These are phyloP conservation scores for Caenorhabditis zanzibari DNA, from an alignment of 2,888 invertebrate genomes.

Conservation along the genomic window DNA sequence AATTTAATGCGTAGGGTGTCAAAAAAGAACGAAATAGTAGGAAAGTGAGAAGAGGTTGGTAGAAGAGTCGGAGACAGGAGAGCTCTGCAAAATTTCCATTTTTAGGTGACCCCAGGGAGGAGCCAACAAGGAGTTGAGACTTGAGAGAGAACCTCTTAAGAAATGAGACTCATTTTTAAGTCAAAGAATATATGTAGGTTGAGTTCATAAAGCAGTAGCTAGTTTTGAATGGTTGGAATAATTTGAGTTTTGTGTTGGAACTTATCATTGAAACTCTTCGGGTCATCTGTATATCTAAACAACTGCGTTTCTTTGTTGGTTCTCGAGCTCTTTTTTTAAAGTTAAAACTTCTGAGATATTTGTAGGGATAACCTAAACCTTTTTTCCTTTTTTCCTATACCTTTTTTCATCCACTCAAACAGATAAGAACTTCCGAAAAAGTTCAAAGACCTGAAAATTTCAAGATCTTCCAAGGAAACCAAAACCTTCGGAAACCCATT, in stretches of 20 bases:
- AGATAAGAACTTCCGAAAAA: too few species aligned
- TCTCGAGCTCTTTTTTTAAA: too few species aligned
- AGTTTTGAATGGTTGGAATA: not conserved
- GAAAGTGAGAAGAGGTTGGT: not conserved
- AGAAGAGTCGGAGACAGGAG: not conserved
- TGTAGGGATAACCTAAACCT: too few species aligned
- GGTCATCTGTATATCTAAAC: too few species aligned
- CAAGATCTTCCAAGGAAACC: too few species aligned
- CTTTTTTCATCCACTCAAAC: too few species aligned
- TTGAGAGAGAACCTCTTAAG: slow-evolving; percentile 16
- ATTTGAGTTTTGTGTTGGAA: not conserved
- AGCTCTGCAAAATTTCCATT: slow-evolving; percentile 32
- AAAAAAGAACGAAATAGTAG: slow-evolving; percentile 23
- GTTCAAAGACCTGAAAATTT: too few species aligned
- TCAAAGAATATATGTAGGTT: not conserved
- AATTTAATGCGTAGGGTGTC: slow-evolving; percentile 53
- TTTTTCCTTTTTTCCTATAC: too few species aligned
- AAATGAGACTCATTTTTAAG: slow-evolving; percentile 22
- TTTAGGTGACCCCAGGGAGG: slow-evolving; percentile 43
- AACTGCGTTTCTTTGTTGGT: too few species aligned
- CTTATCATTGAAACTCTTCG: too few species aligned
- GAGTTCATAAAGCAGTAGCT: not conserved
- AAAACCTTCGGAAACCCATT: too few species aligned
- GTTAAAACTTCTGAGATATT: too few species aligned
- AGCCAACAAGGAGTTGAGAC: not conserved